Conservation (phyloP, 1,140 invertebrate genomes). For the Drosophila lacteicornis region DNA sequence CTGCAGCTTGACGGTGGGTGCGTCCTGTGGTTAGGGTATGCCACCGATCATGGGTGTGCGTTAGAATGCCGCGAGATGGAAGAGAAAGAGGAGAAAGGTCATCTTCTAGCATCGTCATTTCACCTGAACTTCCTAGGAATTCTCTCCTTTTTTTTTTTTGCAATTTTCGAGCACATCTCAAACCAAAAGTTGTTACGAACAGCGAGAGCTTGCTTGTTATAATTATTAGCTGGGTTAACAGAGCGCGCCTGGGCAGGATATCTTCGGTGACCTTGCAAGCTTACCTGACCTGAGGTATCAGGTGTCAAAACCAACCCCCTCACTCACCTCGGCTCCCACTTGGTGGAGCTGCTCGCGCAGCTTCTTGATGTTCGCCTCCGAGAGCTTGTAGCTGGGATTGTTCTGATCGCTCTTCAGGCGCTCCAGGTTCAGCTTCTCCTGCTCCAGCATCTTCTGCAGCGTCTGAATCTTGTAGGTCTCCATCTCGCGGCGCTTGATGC, state of each 20-base stretch:
- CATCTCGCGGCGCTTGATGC: constrained; percentile 91
- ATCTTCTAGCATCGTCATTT: constrained; percentile 37
- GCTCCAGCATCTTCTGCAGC: constrained; percentile 92
- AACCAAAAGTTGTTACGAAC: constrained; percentile 20
- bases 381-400: constrained; percentile 79
- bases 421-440: constrained; percentile 91
- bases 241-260: constrained; percentile 20
- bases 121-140: constrained; percentile 3
- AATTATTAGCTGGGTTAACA: constrained; percentile 37
- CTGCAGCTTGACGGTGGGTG: constrained; percentile 73
- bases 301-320: neutral
- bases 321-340: constrained; percentile 82
- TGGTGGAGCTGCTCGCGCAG: constrained; percentile 81
- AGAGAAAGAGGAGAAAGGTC: constrained; percentile 47
- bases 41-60: constrained; percentile 40
- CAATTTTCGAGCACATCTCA: constrained; percentile 3
- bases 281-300: constrained; percentile 4
- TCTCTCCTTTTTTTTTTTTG: neutral
- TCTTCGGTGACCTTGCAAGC: constrained; percentile 10
- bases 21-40: constrained; percentile 63
- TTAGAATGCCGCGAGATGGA: constrained; percentile 48
- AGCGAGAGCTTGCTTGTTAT: constrained; percentile 26
- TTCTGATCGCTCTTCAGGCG: constrained; percentile 86
- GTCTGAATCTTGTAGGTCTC: constrained; percentile 91
- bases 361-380: constrained; percentile 82